A percentile compares a stretch with the other conserved stretches of the same genome.
phyloP scores from a whole-genome alignment of 2,888 invertebrate genomes.

The Lepidochitona cinerea region DNA sequence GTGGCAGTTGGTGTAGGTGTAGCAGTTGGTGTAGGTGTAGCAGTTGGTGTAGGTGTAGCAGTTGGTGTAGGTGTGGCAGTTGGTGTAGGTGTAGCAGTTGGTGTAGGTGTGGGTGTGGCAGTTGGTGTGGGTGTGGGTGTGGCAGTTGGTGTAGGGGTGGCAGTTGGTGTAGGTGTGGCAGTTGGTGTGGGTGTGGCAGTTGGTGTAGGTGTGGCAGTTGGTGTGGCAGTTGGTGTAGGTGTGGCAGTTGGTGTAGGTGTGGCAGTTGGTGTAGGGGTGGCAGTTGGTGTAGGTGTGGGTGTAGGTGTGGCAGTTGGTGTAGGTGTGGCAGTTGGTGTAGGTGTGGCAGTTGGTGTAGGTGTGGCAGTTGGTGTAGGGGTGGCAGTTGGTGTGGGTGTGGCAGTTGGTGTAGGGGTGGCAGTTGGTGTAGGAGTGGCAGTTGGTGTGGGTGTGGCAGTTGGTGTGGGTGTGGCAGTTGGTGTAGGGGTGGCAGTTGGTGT shows the following conservation, averaged over 20 bases:
- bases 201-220: background rate
- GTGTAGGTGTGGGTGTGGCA: background rate
- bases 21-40: background rate
- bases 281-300: background rate
- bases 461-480: background rate
- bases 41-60: background rate
- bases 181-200: background rate
- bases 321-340: background rate
- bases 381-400: background rate
- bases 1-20: background rate
- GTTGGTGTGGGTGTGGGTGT: background rate
- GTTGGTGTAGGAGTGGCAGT: background rate
- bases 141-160: background rate
- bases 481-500: background rate
- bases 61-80: background rate
- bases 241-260: background rate
- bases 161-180: background rate
- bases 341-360: background rate
- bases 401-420: background rate
- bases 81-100: background rate
- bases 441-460: background rate
- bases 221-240: background rate
- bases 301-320: background rate
- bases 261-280: background rate
- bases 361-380: background rate